Evolutionary conservation across 2,797 vertebrate species (phyloP), one percentile per base, ranked within the genome.

Genomic region (Naso thynnoides): DNA sequence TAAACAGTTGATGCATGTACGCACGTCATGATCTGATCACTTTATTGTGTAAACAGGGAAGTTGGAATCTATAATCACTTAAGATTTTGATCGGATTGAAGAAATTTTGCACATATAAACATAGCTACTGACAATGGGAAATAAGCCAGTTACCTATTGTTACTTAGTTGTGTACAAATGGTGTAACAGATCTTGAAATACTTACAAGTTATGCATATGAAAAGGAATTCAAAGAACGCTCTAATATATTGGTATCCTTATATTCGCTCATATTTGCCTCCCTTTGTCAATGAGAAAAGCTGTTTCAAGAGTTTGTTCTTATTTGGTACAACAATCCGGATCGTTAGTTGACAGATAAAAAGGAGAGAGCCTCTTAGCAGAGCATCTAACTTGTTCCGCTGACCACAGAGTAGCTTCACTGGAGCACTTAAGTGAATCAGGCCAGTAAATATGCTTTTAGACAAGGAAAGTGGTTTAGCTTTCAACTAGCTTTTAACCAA

Each of bases 401-500:
- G 60, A 81, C 75, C 72, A 15, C 23, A 42, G 29, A 73, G 56
- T 11, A 44, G 66, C 80, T 83, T 29, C 84, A 79, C 13, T 71
- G 66, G 64, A 77, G 70, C 78, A 67, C 64, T 38, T 72, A 54
- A 75, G 72, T 15, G 33, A 47, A 24, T 68, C 16, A 18, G 57
- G 76, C 69, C 59, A 61, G 38, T 21, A 21, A 31, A n/a, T 3
- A 52, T 4, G 39, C 58, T 65, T 72, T 64, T 26, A 66, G 53
- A 61, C 52, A 15, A 47, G 61, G 31, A 60, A 55, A 33, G 16
- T 21, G 41, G 2, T 54, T 54, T 6, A 21, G 31, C 47, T 60
- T 56, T 24, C 31, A 64, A 15, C 38, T 27, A 15, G n/a, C 21
- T 36, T n/a, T n/a, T 41, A 29, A 26, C 6, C 18, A 14, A 5